Base-by-base conservation (phyloP, 2,797 vertebrate genomes). In the Meriones psammophilus region DNA sequence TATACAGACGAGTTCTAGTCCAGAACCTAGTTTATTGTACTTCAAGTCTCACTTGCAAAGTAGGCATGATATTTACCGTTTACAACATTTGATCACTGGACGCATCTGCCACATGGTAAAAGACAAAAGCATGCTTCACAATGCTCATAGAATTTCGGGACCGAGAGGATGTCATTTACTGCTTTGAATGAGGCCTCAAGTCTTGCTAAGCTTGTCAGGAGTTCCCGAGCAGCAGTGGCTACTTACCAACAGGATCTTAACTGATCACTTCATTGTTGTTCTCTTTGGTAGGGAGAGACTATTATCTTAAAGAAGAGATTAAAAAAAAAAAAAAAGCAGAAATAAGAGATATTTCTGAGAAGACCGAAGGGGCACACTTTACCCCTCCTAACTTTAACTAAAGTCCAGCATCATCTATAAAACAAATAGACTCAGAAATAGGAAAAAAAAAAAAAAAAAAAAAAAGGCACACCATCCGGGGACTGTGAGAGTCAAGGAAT, bases 291-390 rank as follows among this genome's bases (percentile, higher is more conserved):
- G 9, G n/a, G n/a, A 42, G 76, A 86, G 18, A 87, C 73, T 91
- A 85, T 69, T 80, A 76, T 56, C 86, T 96, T 54, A 91, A 89
- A 58, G 9, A 20, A 20, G 62, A 14, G 92, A 28, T 58, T 86
- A 10, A 81, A 91, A 92, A 86, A 86, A 88, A 89, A 50, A 50
- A 50, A 8, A 84, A 84, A 58, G 42, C 36, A 89, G 88, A 91
- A 95, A 46, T 73, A 68, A 78, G 46, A 89, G 28, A 12, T 46
- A 54, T 69, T 88, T 97, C 50, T 96, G 83, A 66, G n/a, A 95
- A 91, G 54, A 89, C 3, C 20, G 17, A 91, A 17, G 54, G 93
- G 12, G 33, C 30, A 54, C 79, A 71, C 8, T 78, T 94, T 88
- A 69, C 24, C 86, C 33, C 62, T 54, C 56, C n/a, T 93, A 92